phyloP scores from a whole-genome alignment of 2,888 invertebrate species.

The Elgonia sp. region DNA sequence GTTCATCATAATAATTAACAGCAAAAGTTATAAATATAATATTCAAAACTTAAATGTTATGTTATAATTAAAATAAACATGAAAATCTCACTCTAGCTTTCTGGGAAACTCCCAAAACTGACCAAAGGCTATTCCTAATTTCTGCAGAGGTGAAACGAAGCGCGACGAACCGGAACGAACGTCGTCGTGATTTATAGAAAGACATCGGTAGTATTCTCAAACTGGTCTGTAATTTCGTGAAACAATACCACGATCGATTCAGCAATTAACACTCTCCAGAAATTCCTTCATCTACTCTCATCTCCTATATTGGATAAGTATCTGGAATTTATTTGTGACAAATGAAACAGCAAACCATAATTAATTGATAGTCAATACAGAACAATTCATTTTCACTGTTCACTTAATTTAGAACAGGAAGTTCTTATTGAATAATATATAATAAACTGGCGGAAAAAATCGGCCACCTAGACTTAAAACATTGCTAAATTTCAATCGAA shows the following conservation, averaged over 20 bases:
- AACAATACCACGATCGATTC: constrained; percentile 63
- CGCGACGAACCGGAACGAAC: constrained; percentile 63
- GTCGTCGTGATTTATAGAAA: constrained; percentile 63
- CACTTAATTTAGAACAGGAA: too few relatives aligned
- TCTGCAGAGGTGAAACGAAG: constrained; percentile 62
- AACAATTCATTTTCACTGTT: not conserved
- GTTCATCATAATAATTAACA: too few relatives aligned
- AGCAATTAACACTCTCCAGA: constrained; percentile 65
- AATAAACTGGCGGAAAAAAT: too few relatives aligned
- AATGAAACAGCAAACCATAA: constrained; percentile 10
- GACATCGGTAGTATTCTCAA: constrained; percentile 65
- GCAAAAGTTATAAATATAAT: too few relatives aligned
- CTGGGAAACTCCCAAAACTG: constrained; percentile 49
- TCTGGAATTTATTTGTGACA: constrained; percentile 41
- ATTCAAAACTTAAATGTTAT: too few relatives aligned
- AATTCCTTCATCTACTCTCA: constrained; percentile 47
- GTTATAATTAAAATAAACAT: constrained; percentile 23
- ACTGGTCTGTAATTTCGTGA: constrained; percentile 56
- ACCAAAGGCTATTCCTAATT: constrained; percentile 52
- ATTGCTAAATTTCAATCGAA: too few relatives aligned
- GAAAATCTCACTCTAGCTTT: constrained; percentile 35
- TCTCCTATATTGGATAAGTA: constrained; percentile 30
- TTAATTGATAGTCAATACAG: constrained; percentile 7
- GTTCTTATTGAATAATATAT: too few relatives aligned
- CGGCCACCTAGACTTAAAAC: too few relatives aligned